Conservation (phyloP, 2,797 vertebrate species). For the Meda fulgida region DNA sequence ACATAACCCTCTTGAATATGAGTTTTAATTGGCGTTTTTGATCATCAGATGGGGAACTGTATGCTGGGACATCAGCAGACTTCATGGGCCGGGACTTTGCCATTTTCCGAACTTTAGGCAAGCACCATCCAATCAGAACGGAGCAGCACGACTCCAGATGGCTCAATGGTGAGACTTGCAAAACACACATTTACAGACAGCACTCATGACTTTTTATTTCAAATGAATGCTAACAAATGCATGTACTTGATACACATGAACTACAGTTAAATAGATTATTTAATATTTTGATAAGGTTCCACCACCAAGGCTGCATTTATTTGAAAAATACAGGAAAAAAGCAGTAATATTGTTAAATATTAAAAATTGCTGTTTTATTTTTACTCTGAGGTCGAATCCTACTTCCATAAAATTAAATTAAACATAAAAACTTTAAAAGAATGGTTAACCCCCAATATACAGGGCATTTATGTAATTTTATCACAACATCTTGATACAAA, state of each 20-base stretch:
- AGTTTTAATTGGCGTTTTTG: constrained; percentile 32
- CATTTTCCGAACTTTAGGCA: constrained; percentile 95
- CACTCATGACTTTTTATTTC: not conserved
- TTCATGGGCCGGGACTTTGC: constrained; percentile 99
- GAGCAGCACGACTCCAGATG: constrained; percentile 98
- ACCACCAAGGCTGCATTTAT: not conserved
- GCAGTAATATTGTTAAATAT: not conserved
- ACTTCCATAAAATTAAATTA: not conserved
- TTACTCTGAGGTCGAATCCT: too few relatives aligned
- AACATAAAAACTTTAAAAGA: not conserved
- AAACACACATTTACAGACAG: not conserved
- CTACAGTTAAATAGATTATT: not conserved
- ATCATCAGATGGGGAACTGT: constrained; percentile 91
- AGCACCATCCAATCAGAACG: constrained; percentile 96
- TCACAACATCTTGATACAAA: not conserved
- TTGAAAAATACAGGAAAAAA: not conserved
- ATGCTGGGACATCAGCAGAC: constrained; percentile 96
- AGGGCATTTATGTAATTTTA: not conserved
- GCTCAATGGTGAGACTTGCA: constrained; percentile 88
- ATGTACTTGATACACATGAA: not conserved
- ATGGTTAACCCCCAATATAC: not conserved
- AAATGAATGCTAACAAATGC: not conserved
- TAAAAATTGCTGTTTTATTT: too few relatives aligned
- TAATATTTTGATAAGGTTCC: not conserved
- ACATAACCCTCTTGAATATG: constrained; percentile 18